phyloP scores from a whole-genome alignment of 23 tunicate genomes.

The Halocynthia roretzi region DNA sequence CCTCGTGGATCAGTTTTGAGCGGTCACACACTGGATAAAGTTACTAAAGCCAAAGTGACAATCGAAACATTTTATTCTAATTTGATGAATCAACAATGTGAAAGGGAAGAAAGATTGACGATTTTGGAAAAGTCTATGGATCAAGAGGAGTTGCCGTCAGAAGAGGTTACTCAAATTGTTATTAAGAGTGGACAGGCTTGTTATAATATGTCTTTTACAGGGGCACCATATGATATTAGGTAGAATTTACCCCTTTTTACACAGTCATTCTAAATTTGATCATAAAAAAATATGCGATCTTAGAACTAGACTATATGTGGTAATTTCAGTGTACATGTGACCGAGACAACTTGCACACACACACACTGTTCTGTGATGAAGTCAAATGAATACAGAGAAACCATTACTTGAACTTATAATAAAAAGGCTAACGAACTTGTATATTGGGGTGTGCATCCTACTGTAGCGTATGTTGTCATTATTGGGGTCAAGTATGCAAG shows the following conservation, averaged over 20 bases:
- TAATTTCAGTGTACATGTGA: too few relatives aligned
- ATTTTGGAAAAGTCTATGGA: conserved; percentile 59
- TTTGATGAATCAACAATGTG: conserved; percentile 88
- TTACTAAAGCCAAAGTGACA: conserved; percentile 92
- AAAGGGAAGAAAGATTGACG: conserved; percentile 78
- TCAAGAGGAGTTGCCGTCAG: conserved; percentile 50
- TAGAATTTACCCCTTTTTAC: neutral
- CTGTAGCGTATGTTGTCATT: too few relatives aligned
- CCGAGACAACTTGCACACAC: too few relatives aligned
- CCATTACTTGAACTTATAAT: too few relatives aligned
- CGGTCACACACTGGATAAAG: conserved; percentile 87
- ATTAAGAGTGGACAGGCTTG: too few relatives aligned
- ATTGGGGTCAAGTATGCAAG: too few relatives aligned
- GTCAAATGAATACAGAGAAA: too few relatives aligned
- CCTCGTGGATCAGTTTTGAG: conserved; percentile 32
- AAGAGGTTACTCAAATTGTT: conserved; percentile 29
- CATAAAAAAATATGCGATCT: too few relatives aligned
- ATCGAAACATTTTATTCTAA: conserved; percentile 97
- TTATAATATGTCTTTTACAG: neutral
- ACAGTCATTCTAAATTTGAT: neutral
- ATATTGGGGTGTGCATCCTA: too few relatives aligned
- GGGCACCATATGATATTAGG: neutral
- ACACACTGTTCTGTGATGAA: too few relatives aligned
- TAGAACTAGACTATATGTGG: too few relatives aligned
- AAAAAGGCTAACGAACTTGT: too few relatives aligned